phyloP scores from a whole-genome alignment of 2,797 vertebrate genomes.

The Cygnus olor region DNA sequence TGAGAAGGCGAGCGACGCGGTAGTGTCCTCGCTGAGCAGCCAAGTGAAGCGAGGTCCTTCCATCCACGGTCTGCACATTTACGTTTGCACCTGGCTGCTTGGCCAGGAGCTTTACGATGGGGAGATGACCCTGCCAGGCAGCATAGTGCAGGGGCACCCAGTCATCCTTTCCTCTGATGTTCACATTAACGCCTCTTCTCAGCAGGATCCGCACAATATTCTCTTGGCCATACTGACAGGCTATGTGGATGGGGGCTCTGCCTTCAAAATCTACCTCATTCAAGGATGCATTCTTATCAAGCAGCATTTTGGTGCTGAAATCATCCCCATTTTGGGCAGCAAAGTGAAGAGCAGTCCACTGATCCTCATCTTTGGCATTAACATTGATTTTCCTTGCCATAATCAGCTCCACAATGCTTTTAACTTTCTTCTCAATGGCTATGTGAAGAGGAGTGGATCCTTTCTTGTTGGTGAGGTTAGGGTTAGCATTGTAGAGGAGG shows the following conservation, averaged over 20 bases:
- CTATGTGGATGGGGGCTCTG: conserved; percentile 91
- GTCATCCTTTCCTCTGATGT: conserved; percentile 87
- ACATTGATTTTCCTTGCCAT: conserved; percentile 90
- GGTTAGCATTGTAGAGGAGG: conserved; percentile 92
- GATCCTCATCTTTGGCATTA: conserved; percentile 95
- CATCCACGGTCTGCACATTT: conserved; percentile 88
- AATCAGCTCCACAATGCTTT: conserved; percentile 88
- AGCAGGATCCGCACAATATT: conserved; percentile 90
- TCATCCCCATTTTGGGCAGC: conserved; percentile 94
- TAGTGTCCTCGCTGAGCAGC: conserved; percentile 95
- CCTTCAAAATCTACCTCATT: conserved; percentile 92
- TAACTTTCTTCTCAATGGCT: conserved; percentile 88
- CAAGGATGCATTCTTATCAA: conserved; percentile 87
- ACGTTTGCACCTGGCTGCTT: conserved; percentile 88
- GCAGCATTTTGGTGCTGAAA: conserved; percentile 87
- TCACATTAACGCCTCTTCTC: conserved; percentile 86
- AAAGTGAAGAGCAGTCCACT: conserved; percentile 97
- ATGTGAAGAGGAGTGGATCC: conserved; percentile 92
- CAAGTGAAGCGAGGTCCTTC: conserved; percentile 91
- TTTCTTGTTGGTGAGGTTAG: conserved; percentile 86
- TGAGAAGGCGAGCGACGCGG: conserved; percentile 92
- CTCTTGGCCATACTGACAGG: conserved; percentile 96
- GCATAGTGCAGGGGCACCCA: conserved; percentile 95
- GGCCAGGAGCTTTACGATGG: conserved; percentile 92
- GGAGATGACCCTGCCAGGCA: conserved; percentile 93